A percentile compares a stretch with the other conserved stretches of the same genome.
These are phyloP conservation scores for Catagonus wagneri DNA, from an alignment of 2,113 vertebrate species.

Conservation along the genomic window DNA sequence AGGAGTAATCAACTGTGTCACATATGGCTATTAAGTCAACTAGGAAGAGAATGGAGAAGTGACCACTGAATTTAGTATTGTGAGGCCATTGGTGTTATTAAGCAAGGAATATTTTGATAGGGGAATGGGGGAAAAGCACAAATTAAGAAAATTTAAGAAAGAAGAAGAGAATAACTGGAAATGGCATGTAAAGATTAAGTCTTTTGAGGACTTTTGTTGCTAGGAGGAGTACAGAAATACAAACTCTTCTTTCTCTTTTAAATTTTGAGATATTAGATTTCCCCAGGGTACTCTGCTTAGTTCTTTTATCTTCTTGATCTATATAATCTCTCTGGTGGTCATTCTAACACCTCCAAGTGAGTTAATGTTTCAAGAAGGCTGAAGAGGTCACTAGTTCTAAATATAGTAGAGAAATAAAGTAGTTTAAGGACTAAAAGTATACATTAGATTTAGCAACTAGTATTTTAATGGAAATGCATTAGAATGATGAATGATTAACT, in stretches of 20 bases:
- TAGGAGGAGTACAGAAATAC: not conserved
- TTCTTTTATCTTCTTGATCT: too few relatives aligned
- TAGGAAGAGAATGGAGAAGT: not conserved
- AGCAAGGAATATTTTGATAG: slow-evolving; percentile 42
- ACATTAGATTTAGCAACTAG: not conserved
- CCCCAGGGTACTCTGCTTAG: too few relatives aligned
- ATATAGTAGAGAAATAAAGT: slow-evolving; percentile 7
- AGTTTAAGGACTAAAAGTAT: slow-evolving; percentile 26
- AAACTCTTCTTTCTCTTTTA: not conserved
- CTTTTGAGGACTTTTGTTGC: not conserved
- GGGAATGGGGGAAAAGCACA: not conserved
- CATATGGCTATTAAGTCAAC: not conserved
- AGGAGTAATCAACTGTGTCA: not conserved
- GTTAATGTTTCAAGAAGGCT: slow-evolving; percentile 47
- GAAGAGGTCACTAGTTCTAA: slow-evolving; percentile 20
- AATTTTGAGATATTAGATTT: slow-evolving; percentile 6
- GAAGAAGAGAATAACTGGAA: not conserved
- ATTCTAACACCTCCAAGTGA: not conserved
- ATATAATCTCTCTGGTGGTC: too few relatives aligned
- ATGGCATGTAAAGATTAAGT: not conserved
- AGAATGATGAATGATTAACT: slow-evolving; percentile 16
- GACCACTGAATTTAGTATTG: not conserved
- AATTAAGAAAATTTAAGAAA: not conserved
- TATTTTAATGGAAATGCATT: slow-evolving; percentile 34
- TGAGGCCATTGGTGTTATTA: not conserved